A percentile compares a stretch with the other conserved stretches of the same genome.
phyloP scores from a whole-genome alignment of 1,140 invertebrate species.

The Hyles vespertilio region DNA sequence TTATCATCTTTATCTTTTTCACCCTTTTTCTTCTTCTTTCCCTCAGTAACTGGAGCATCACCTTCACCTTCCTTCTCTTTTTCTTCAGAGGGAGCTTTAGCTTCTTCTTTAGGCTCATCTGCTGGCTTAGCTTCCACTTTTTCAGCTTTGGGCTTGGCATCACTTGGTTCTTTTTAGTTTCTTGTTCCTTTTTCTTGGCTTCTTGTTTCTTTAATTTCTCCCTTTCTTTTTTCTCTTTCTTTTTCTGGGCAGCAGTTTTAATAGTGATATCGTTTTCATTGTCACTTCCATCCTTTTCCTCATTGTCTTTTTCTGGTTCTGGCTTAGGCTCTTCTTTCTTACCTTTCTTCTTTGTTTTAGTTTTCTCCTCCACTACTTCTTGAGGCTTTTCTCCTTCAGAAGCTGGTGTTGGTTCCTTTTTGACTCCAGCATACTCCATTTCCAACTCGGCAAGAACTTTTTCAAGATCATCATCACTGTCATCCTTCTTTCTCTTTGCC shows the following conservation, averaged over 20 bases:
- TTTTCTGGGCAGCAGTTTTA: constrained; percentile 90
- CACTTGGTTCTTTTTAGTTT: constrained; percentile 50
- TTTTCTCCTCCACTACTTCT: constrained; percentile 73
- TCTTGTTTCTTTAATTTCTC: constrained; percentile 86
- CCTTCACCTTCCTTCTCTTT: constrained; percentile 46
- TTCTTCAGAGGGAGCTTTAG: constrained; percentile 55
- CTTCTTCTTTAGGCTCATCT: constrained; percentile 23
- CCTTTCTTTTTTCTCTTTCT: constrained; percentile 91
- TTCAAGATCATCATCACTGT: constrained; percentile 90
- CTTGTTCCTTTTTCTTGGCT: constrained; percentile 77
- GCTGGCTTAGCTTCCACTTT: constrained; percentile 35
- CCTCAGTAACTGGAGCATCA: constrained; percentile 67
- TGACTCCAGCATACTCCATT: constrained; percentile 84
- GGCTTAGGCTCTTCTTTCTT: constrained; percentile 69
- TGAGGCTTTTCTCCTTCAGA: constrained; percentile 53
- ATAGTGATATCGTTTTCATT: constrained; percentile 80
- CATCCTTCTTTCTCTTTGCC: constrained; percentile 83
- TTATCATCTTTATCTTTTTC: constrained; percentile 65
- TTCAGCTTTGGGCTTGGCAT: constrained; percentile 51
- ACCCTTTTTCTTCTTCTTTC: constrained; percentile 77
- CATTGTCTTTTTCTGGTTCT: constrained; percentile 66
- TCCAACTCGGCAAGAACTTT: constrained; percentile 88
- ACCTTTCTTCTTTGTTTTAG: constrained; percentile 67
- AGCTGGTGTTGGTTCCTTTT: constrained; percentile 59
- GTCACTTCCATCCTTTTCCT: constrained; percentile 67